Conservation (phyloP, 2,888 invertebrate species). For the Nephrotoma guestfalica region DNA sequence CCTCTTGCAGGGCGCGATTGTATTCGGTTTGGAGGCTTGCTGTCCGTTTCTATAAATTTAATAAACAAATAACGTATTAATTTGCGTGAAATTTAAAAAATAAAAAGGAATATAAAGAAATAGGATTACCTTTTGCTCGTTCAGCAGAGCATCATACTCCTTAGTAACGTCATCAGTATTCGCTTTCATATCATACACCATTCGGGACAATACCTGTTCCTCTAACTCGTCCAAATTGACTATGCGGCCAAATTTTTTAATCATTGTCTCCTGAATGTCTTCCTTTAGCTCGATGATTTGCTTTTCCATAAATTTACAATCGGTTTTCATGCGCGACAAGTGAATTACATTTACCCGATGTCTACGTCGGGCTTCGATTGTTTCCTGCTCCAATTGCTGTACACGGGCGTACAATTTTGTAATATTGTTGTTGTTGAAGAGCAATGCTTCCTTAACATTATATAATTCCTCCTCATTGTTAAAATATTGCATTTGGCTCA, state of each 20-base stretch:
- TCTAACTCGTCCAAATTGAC: slow-evolving; percentile 40
- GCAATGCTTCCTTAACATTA: slow-evolving; percentile 35
- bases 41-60: slow-evolving; percentile 22
- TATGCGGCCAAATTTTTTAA: slow-evolving; percentile 40
- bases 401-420: slow-evolving; percentile 43
- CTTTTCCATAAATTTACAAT: slow-evolving; percentile 48
- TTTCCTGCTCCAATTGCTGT: slow-evolving; percentile 48
- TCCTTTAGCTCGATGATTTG: slow-evolving; percentile 41
- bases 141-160: slow-evolving; percentile 33
- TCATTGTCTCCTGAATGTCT: slow-evolving; percentile 36
- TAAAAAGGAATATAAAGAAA: neutral
- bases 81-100: too few relatives aligned
- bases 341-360: slow-evolving; percentile 49
- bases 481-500: slow-evolving; percentile 51
- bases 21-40: slow-evolving; percentile 28
- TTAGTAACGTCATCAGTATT: slow-evolving; percentile 33
- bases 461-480: slow-evolving; percentile 33
- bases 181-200: slow-evolving; percentile 39
- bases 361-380: slow-evolving; percentile 41
- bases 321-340: slow-evolving; percentile 52
- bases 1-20: slow-evolving; percentile 33
- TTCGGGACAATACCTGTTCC: slow-evolving; percentile 37
- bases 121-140: slow-evolving; percentile 24
- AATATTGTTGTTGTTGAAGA: slow-evolving; percentile 49
- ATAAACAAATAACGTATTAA: slow-evolving; percentile 7